Evolutionary conservation across 2,888 invertebrate species (phyloP).

Genomic region (Cactoblastis cactorum): DNA sequence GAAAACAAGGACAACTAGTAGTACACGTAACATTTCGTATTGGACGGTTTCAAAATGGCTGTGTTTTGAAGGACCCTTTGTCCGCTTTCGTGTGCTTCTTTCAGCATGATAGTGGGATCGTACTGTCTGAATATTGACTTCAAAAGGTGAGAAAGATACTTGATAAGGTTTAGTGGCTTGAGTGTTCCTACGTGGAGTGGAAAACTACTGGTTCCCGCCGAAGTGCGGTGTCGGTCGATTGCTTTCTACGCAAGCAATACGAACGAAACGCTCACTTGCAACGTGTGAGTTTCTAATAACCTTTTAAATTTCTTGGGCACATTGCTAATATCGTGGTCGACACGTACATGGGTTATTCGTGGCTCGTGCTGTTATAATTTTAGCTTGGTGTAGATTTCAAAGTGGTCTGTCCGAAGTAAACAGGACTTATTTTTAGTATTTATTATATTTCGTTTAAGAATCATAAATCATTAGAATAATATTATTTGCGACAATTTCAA

Average conservation of each 20-base stretch:
- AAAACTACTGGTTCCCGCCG: conserved; percentile 69
- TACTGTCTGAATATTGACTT: conserved; percentile 81
- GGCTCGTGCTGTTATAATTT: conserved; percentile 38
- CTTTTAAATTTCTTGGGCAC: conserved; percentile 45
- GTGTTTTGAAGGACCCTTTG: conserved; percentile 85
- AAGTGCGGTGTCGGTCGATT: conserved; percentile 58
- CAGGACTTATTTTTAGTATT: conserved; percentile 54
- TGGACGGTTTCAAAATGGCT: conserved; percentile 84
- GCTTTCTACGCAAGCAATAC: conserved; percentile 70
- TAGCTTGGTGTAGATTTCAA: conserved; percentile 44
- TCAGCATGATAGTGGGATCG: conserved; percentile 85
- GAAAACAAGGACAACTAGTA: conserved; percentile 52
- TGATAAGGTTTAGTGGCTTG: conserved; percentile 38
- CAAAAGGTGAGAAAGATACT: conserved; percentile 78
- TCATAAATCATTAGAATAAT: conserved; percentile 18
- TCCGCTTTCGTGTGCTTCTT: conserved; percentile 81
- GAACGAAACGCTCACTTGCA: conserved; percentile 63
- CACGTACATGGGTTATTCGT: conserved; percentile 32
- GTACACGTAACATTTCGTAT: conserved; percentile 75
- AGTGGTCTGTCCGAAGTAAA: conserved; percentile 45
- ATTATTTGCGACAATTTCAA: background rate
- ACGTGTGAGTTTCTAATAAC: conserved; percentile 73
- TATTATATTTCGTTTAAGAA: conserved; percentile 39
- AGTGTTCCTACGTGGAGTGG: conserved; percentile 48
- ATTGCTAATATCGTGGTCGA: conserved; percentile 34